Evolutionary conservation across 2,797 vertebrate species (phyloP), one percentile per base, ranked within the genome.

Genomic region (Cirrhinus molitorella): DNA sequence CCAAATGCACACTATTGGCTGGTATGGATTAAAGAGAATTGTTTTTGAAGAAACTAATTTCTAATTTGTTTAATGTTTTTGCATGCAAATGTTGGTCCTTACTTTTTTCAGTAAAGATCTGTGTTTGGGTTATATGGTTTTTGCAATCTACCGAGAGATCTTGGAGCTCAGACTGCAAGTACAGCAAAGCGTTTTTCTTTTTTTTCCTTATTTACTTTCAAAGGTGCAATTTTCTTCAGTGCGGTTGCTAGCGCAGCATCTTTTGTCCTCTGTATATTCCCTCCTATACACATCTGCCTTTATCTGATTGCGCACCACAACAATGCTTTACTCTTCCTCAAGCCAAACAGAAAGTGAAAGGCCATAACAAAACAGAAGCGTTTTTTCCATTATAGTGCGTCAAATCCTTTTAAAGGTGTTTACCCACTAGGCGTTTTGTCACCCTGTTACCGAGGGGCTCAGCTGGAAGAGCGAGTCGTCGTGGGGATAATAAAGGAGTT

Each of bases 381-480:
- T 88, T 92, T 91, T 91, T 74, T 89, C 89, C 86, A 91, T 91
- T 91, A 91, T 86, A 11, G 75, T 63, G 89, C 80, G 86, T 92
- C 91, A 90, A 88, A 92, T 94, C 90, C 84, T 92, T 92, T 94
- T 93, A 93, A 91, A 92, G 87, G 89, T 91, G 90, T 93, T 93
- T 92, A 92, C 90, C 91, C 31, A 73, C 85, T 81, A 84, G 86
- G 79, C 79, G 85, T 75, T 73, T 85, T 92, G 91, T 93, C 91
- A 90, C 91, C 85, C 87, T 79, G 88, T 90, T 91, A 89, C 88
- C 86, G 79, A 87, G 83, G 88, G 89, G 81, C 91, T 93, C 90
- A 91, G 91, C 90, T 90, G 91, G 85, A 84, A 88, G 80, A 87
- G 87, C 86, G 88, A 89, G 85, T 86, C 87, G 87, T 83, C 83